Base-by-base conservation (phyloP, 2,113 vertebrate species). In the Sakesphorus luctuosus region DNA sequence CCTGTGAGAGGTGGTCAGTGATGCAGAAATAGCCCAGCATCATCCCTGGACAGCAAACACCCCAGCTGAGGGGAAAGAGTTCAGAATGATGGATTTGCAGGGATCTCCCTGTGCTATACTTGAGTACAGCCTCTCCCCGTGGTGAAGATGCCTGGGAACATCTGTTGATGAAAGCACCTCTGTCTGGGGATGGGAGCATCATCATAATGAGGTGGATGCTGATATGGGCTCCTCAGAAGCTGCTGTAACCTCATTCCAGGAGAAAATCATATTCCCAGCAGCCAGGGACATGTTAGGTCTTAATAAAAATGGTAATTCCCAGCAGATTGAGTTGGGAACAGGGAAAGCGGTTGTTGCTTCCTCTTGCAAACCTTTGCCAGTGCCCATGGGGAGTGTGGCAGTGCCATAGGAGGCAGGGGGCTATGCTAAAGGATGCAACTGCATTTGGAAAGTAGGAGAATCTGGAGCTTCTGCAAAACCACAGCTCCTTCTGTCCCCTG, bases 301-400 rank as follows among this genome's bases (percentile, higher is more conserved):
- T 94, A 93, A 97, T 96, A 96, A 96, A 97, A 96, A 95, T 92
- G 92, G 52, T 94, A 95, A 96, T 96, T 95, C 95, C 80, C 91
- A 73, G 82, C 89, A 94, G 96, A 96, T 29, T 93, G 96, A 82
- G 68, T 82, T 84, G 89, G 81, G 53, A 94, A 94, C 73, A 80
- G 73, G 73, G 88, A 87, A 62, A 61, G 46, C 0, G 4, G 49
- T 58, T 73, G 61, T 67, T 18, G 25, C 75, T 87, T 95, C 81
- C 79, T 55, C 68, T 84, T 8, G 7, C 87, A 74, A 91, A 40
- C 71, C 89, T 62, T 84, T 20, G 33, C 65, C 5, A 26, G 40
- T 84, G 76, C 78, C 82, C 5, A 9, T 5, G 5, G 94, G 87
- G 47, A 85, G 40, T 1, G 0, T 65, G 81, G 43, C 2, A 18